These are phyloP conservation scores for Folsomia manolachei DNA, from an alignment of 2,888 invertebrate species.

Conservation along the genomic window DNA sequence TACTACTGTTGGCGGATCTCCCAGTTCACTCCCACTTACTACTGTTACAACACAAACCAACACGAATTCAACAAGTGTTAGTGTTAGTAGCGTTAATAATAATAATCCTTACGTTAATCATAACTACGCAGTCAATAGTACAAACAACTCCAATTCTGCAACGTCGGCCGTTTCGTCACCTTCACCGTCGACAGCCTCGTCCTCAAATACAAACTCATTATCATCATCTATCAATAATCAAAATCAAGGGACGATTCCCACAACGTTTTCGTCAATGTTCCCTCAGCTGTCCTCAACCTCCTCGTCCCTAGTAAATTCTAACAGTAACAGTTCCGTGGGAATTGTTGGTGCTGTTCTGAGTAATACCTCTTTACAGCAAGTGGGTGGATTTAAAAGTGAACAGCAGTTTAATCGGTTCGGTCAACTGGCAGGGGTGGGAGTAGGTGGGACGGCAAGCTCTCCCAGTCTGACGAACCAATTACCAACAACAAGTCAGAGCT, in stretches of 20 bases:
- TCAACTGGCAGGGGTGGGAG: too few relatives aligned
- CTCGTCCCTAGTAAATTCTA: neutral
- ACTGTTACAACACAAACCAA: too few relatives aligned
- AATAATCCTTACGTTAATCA: slow-evolving; percentile 12
- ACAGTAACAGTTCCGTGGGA: too few relatives aligned
- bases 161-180: slow-evolving; percentile 50
- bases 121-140: slow-evolving; percentile 46
- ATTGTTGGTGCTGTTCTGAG: neutral
- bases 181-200: slow-evolving; percentile 42
- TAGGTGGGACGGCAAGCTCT: neutral
- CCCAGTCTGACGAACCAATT: slow-evolving; percentile 28
- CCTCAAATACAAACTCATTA: slow-evolving; percentile 1
- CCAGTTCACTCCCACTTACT: too few relatives aligned
- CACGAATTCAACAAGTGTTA: neutral
- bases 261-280: too few relatives aligned
- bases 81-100: slow-evolving; percentile 4
- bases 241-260: too few relatives aligned
- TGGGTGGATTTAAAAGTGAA: neutral
- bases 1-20: slow-evolving; percentile 22
- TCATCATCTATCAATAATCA: too few relatives aligned
- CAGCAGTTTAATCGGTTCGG: neutral
- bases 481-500: slow-evolving; percentile 48
- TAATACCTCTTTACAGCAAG: neutral
- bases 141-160: slow-evolving; percentile 44
- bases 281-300: slow-evolving; percentile 1